Percentiles rank a stretch among this genome's conserved stretches.
phyloP scores from a whole-genome alignment of 2,888 invertebrate species.

The Tetramorium bicarinatum region DNA sequence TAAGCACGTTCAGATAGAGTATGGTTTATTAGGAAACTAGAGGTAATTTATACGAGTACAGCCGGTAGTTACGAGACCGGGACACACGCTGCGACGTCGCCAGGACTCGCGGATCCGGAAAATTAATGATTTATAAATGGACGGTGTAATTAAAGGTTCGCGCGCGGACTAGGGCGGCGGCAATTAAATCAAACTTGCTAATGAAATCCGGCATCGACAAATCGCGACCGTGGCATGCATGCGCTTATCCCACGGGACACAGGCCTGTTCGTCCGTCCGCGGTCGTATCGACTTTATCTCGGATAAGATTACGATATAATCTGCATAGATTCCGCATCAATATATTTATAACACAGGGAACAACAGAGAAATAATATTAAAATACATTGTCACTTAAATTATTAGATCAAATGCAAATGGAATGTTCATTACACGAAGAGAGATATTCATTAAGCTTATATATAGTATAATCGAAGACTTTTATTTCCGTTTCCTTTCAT shows the following conservation, averaged over 20 bases:
- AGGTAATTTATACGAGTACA: conserved; percentile 27
- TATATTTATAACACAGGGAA: no score
- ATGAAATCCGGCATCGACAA: conserved; percentile 81
- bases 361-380: background rate
- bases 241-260: conserved; percentile 32
- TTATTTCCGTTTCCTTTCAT: background rate
- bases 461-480: background rate
- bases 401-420: background rate
- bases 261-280: conserved; percentile 18
- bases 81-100: conserved; percentile 29
- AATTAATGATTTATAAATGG: conserved; percentile 75
- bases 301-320: conserved; percentile 1
- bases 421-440: background rate
- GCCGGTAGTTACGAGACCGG: background rate
- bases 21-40: conserved; percentile 33
- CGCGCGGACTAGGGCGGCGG: conserved; percentile 38
- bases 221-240: conserved; percentile 60
- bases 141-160: conserved; percentile 71
- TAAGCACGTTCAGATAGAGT: conserved; percentile 19
- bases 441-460: background rate
- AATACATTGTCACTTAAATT: background rate
- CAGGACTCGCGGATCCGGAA: conserved; percentile 46
- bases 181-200: conserved; percentile 82
- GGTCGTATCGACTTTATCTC: conserved; percentile 26
- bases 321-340: background rate